Conservation (phyloP, 2,113 vertebrate genomes). For the Vireo altiloquus region DNA sequence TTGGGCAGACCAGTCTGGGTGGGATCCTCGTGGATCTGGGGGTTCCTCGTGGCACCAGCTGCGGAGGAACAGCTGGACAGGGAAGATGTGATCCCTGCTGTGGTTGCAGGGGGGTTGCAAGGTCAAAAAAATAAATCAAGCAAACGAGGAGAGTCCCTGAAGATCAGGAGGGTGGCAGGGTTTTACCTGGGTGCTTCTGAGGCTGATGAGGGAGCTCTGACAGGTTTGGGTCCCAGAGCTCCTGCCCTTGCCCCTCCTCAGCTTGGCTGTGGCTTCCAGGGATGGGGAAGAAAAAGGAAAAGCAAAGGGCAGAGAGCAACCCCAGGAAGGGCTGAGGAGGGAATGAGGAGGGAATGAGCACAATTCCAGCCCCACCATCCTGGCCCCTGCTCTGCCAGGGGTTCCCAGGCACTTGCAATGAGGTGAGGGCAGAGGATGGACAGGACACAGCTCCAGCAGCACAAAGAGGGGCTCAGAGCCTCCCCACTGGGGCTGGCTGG, state of each 20-base stretch:
- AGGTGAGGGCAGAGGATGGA: neutral
- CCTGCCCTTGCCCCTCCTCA: neutral
- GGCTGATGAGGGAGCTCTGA: neutral
- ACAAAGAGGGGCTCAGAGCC: neutral
- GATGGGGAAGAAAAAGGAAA: neutral
- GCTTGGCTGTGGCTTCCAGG: neutral
- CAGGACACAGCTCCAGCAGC: neutral
- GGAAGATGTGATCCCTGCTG: neutral
- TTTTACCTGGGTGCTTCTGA: neutral
- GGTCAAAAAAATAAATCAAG: neutral
- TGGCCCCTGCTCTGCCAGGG: neutral
- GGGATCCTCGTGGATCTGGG: neutral
- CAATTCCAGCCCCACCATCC: neutral
- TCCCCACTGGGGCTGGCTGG: neutral
- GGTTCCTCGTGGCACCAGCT: neutral
- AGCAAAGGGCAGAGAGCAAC: neutral
- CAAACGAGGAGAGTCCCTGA: neutral
- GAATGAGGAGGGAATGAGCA: accelerated
- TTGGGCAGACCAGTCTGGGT: neutral
- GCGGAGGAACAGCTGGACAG: neutral
- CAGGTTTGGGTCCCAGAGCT: neutral
- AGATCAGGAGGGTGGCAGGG: neutral
- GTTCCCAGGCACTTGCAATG: neutral
- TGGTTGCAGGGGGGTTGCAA: neutral
- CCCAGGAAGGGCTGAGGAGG: neutral